Base-by-base conservation (phyloP, 2,797 vertebrate species). In the Huso huso region DNA sequence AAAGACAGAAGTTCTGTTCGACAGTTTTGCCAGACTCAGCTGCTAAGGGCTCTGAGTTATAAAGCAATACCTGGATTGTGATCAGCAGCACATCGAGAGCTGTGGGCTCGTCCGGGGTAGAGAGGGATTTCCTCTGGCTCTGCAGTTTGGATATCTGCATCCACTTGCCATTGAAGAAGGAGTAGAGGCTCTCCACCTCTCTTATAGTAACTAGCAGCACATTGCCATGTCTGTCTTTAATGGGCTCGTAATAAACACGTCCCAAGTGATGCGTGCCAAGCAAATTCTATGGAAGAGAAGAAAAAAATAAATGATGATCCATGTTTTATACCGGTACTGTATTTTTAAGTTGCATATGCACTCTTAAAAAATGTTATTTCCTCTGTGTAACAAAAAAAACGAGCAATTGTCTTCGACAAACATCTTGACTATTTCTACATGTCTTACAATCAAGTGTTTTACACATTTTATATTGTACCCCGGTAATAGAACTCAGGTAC, bases 41-140 rank as follows among this genome's bases (percentile, higher is more conserved):
- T 37, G 4, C 4, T 5, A 37, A 37, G 37, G 37, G 15, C 15
- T 18, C 15, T 1, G 15, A 37, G 37, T 37, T 37, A 5, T 37
- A 37, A 37, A 37, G 5, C 37, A 37, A 10, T 85, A 95, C 95
- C 95, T 99, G 96, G 68, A 99, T 91, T 68, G 95, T 99, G 85
- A 99, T 98, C 76, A 98, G 87, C 77, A 99, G 91, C 79, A 99
- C 89, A 80, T 99, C 96, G 66, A 99, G 88, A 4, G 96, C 94
- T 18, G 96, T 96, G 61, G 96, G 96, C 75, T 99, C 96, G 80
- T 99, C 96, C 0, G 95, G 96, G 4, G 95, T 98, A 75, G 96
- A 98, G 67, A 99, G 86, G n/a, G 93, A 95, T 86, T 99, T 99
- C 79, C 94, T 92, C 86, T 99, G 96, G 77, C 95, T 98, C 88